Base-by-base conservation (phyloP, 2,888 invertebrate species). In the Cheilosia urbana region DNA sequence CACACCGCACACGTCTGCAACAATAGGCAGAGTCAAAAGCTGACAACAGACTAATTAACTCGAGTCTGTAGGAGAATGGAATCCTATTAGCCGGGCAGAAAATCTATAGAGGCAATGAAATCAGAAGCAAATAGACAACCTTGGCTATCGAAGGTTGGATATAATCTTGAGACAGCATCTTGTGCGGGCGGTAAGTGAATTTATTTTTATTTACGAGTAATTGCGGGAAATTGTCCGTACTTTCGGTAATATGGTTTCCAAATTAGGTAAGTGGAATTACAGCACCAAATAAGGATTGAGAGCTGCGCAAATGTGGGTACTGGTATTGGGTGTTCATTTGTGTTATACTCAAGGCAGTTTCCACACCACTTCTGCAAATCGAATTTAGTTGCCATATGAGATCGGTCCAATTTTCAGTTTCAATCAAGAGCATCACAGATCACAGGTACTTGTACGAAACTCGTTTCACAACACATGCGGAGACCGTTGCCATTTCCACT, bases 1-100 rank as follows among this genome's bases (percentile, higher is more conserved):
- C 75, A 75, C 75, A 55, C 47, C 57, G 30, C 75, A 75, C 75
- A 55, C 47, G 55, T 37, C 27, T 37, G 27, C 24, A 34, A 58
- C 49, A 57, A 58, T 66, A 63, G 73, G 45, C 27, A 49, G 17
- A 65, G 34, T 57, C 55, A 21, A 30, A 19, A 57, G 49, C 58
- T 58, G 49, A 66, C 27, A 49, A 60, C 19, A 37, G 58, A 21
- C 58, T 51, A 42, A 42, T 53, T 30, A 51, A 27, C n/a, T 27
- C 47, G 40, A 57, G 11, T 47, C 15, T 65, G 40, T 57, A 27
- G 30, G 53, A 53, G 53, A 72, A 9, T 15, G n/a, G 27, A 21
- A 42, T 62, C 60, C 27, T 72, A 47, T 51, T 42, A 60, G 30
- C 40, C 27, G 17, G 13, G 19, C 13, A 40, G 24, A 24, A 53